phyloP scores from a whole-genome alignment of 2,888 invertebrate species.

The Mythimna impura region DNA sequence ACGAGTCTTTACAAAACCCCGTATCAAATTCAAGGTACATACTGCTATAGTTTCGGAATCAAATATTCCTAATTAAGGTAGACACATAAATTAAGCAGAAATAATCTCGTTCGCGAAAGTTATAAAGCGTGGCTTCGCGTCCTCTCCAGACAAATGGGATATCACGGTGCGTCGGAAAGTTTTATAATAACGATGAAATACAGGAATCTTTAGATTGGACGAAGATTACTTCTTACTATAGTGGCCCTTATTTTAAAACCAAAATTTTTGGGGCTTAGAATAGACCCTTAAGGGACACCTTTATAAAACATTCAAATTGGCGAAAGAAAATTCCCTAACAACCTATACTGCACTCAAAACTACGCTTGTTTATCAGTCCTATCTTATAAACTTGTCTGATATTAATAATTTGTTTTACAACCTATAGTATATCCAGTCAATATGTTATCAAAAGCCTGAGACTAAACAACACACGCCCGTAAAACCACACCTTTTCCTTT shows the following conservation, averaged over 20 bases:
- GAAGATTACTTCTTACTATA: background rate
- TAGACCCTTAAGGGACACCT: slow-evolving; percentile 24
- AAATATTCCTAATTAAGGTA: slow-evolving; percentile 44
- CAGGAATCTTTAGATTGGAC: background rate
- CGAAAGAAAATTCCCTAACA: background rate
- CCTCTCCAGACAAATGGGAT: slow-evolving; percentile 80
- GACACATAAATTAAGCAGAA: slow-evolving; percentile 51
- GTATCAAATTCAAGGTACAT: slow-evolving; percentile 8
- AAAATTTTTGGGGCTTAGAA: slow-evolving; percentile 1
- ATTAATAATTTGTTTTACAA: background rate
- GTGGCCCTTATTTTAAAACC: no score
- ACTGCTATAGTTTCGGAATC: slow-evolving; percentile 23
- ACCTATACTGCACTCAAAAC: background rate
- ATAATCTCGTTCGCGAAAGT: slow-evolving; percentile 51
- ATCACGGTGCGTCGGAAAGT: slow-evolving; percentile 65
- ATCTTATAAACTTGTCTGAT: background rate
- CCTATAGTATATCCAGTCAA: background rate
- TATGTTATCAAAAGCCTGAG: slow-evolving; percentile 41
- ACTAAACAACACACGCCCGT: slow-evolving; percentile 39
- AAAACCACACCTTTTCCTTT: slow-evolving; percentile 48
- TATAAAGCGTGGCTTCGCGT: slow-evolving; percentile 65
- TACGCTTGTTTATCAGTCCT: background rate
- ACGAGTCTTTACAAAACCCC: background rate
- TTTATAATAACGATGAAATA: background rate
- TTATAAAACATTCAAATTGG: background rate